These are phyloP conservation scores for Drosophila oshimai DNA, from an alignment of 1,140 invertebrate species.

Conservation along the genomic window DNA sequence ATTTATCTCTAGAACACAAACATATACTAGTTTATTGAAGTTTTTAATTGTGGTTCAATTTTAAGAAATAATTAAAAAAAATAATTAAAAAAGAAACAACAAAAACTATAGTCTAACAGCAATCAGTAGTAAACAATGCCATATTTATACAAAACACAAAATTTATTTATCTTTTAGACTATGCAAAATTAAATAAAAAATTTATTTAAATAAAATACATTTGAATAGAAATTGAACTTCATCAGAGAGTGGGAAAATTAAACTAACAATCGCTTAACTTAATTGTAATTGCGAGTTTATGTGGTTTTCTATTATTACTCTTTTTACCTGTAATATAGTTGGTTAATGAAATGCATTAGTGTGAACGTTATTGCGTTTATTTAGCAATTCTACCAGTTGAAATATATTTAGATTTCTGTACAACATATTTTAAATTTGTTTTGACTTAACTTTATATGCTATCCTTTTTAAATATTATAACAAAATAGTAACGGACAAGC, in stretches of 20 bases:
- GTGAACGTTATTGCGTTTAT: conserved; percentile 58
- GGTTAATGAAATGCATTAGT: conserved; percentile 63
- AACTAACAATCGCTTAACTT: conserved; percentile 40
- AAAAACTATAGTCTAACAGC: too few species aligned
- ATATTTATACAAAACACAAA: too few species aligned
- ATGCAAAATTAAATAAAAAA: conserved; percentile 39
- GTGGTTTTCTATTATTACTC: conserved; percentile 25
- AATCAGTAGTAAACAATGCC: too few species aligned
- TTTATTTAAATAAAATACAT: conserved; percentile 28
- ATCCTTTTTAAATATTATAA: neutral
- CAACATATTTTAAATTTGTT: neutral
- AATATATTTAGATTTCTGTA: conserved; percentile 32
- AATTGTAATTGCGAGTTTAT: conserved; percentile 49
- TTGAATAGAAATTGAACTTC: too few species aligned
- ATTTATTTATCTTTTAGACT: conserved; percentile 16
- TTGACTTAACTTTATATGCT: conserved; percentile 1
- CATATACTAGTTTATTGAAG: too few species aligned
- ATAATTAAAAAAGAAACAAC: too few species aligned
- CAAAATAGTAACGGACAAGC: neutral
- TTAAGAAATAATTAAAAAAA: too few species aligned
- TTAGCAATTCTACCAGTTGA: conserved; percentile 49
- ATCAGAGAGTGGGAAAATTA: conserved; percentile 34
- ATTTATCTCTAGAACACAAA: too few species aligned
- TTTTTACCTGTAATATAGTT: conserved; percentile 43
- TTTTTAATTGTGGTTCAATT: too few species aligned